Conservation (phyloP, 2,888 invertebrate genomes). For the Trachelus tabidus region DNA sequence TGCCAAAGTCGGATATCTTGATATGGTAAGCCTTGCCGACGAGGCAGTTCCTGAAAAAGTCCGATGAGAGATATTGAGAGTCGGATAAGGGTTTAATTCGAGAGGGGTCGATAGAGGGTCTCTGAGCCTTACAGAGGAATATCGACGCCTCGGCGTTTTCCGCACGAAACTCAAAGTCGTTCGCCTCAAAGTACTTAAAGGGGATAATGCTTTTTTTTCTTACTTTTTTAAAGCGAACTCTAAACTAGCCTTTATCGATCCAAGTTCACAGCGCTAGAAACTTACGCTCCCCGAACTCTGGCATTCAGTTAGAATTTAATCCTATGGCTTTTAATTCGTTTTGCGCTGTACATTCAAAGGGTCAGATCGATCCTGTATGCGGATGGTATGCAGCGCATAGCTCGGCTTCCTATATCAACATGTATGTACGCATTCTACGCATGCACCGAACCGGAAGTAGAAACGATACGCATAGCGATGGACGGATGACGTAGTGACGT, state of each 20-base stretch:
- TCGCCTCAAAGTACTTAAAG: not conserved
- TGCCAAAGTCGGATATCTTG: slow-evolving; percentile 88
- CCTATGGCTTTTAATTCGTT: not conserved
- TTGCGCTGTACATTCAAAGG: not conserved
- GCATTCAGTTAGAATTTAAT: not conserved
- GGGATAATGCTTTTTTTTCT: not conserved
- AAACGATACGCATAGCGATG: slow-evolving; percentile 29
- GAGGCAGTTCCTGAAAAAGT: slow-evolving; percentile 78
- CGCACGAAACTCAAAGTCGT: not conserved
- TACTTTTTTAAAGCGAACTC: not conserved
- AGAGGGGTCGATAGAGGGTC: not conserved
- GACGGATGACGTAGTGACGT: not conserved
- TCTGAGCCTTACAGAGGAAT: not conserved
- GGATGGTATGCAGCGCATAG: slow-evolving; percentile 30
- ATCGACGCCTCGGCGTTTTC: not conserved
- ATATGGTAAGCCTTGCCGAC: slow-evolving; percentile 85
- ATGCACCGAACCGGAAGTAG: slow-evolving; percentile 48
- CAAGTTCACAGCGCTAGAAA: not conserved
- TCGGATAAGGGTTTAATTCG: not conserved
- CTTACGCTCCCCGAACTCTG: not conserved
- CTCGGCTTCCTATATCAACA: slow-evolving; percentile 34
- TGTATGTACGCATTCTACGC: slow-evolving; percentile 49
- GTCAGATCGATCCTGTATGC: slow-evolving; percentile 38
- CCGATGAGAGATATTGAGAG: not conserved
- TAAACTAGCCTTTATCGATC: not conserved